Conservation (phyloP, 2,797 vertebrate genomes). For the Spinibarbus caldwelli region DNA sequence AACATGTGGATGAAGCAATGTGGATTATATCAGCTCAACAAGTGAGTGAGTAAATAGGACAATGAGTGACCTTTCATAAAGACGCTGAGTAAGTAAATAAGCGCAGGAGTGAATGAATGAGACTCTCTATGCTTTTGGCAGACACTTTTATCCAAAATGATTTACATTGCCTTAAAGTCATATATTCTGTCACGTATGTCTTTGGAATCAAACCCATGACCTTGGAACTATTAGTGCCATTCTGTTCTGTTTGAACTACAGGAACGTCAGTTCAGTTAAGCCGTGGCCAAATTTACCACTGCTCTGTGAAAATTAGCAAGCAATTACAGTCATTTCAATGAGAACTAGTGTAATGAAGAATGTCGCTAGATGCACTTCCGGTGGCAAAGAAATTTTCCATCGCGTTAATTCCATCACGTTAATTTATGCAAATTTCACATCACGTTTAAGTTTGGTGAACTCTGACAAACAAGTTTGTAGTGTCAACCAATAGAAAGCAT, state of each 20-base stretch:
- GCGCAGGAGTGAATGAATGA: background rate
- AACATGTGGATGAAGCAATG: conserved; percentile 26
- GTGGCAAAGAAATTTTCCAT: background rate
- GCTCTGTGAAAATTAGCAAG: background rate
- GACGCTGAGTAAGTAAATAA: background rate
- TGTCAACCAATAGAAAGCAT: background rate
- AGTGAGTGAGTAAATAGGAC: conserved; percentile 9
- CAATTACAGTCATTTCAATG: background rate
- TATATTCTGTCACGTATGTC: background rate
- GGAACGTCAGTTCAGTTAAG: background rate
- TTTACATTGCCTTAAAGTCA: background rate
- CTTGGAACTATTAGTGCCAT: background rate
- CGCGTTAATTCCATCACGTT: too few relatives aligned
- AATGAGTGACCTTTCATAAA: background rate
- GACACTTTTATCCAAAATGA: background rate
- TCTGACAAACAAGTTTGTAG: too few relatives aligned
- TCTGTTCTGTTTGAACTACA: too few relatives aligned
- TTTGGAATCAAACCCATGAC: background rate
- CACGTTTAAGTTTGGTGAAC: background rate
- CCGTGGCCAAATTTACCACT: too few relatives aligned
- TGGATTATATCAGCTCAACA: conserved; percentile 34
- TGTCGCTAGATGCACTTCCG: background rate
- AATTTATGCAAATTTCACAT: background rate
- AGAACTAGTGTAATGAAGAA: background rate
- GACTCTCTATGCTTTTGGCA: background rate